phyloP scores from a whole-genome alignment of 2,797 vertebrate species.

The Halcyon leucocephala region DNA sequence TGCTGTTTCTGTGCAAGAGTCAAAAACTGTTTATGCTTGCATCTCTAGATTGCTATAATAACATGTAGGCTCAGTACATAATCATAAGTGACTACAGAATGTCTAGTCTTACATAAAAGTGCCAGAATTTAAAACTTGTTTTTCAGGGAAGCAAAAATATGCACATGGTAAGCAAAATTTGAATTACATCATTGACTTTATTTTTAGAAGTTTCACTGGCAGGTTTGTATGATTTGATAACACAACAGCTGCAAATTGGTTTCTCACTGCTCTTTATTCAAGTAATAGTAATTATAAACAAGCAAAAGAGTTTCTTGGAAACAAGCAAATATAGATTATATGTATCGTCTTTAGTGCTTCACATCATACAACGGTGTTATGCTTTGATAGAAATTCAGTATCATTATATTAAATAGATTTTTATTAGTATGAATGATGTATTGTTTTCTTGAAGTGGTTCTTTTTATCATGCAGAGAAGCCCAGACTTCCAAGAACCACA shows the following conservation, averaged over 20 bases:
- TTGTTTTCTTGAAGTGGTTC: constrained; percentile 24
- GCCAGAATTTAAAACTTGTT: background rate
- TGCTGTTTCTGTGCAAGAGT: background rate
- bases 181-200: background rate
- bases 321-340: background rate
- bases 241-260: background rate
- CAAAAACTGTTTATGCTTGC: background rate
- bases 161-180: background rate
- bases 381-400: background rate
- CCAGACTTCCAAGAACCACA: background rate
- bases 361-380: background rate
- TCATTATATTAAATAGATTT: background rate
- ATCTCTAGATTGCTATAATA: background rate
- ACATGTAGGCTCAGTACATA: background rate
- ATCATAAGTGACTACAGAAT: background rate
- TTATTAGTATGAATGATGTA: background rate
- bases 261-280: background rate
- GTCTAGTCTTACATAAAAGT: background rate
- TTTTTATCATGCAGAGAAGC: background rate
- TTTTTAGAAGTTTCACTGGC: background rate
- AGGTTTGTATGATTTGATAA: background rate
- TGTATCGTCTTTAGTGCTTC: background rate
- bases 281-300: background rate
- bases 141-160: background rate
- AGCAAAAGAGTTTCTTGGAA: background rate